phyloP scores from a whole-genome alignment of 2,113 vertebrate genomes.

The Brienomyrus brachyistius region DNA sequence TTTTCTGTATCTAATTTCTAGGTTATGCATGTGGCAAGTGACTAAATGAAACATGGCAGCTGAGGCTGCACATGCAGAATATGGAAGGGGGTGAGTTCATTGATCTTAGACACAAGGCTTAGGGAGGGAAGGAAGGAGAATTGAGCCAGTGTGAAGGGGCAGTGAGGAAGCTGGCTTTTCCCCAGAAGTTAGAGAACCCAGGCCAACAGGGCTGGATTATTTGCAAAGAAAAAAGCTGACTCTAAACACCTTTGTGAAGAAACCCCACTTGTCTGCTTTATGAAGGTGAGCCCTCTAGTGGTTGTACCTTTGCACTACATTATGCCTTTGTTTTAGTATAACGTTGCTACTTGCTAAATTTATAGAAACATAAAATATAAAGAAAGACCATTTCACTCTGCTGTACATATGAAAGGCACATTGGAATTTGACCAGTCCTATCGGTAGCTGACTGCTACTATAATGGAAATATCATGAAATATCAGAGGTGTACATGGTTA shows the following conservation, averaged over 20 bases:
- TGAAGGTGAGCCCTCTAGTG: constrained; percentile 23
- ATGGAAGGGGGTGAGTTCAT: neutral
- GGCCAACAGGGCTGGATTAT: neutral
- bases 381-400: neutral
- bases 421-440: neutral
- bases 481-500: neutral
- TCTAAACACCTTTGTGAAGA: neutral
- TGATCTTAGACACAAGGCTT: neutral
- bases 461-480: neutral
- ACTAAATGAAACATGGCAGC: neutral
- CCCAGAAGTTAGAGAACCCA: neutral
- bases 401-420: neutral
- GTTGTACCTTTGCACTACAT: neutral
- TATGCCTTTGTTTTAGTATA: neutral
- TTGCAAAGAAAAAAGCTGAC: constrained; percentile 9
- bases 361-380: neutral
- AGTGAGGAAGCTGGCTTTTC: neutral
- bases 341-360: neutral
- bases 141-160: neutral
- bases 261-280: constrained; percentile 1
- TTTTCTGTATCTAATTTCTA: neutral
- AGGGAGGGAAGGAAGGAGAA: neutral
- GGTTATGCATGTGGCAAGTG: neutral
- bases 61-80: neutral
- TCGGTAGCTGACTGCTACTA: neutral